Evolutionary conservation across 1,140 invertebrate species (phyloP), one percentile per base, ranked within the genome.

Genomic region (Drosophila ironensis): DNA sequence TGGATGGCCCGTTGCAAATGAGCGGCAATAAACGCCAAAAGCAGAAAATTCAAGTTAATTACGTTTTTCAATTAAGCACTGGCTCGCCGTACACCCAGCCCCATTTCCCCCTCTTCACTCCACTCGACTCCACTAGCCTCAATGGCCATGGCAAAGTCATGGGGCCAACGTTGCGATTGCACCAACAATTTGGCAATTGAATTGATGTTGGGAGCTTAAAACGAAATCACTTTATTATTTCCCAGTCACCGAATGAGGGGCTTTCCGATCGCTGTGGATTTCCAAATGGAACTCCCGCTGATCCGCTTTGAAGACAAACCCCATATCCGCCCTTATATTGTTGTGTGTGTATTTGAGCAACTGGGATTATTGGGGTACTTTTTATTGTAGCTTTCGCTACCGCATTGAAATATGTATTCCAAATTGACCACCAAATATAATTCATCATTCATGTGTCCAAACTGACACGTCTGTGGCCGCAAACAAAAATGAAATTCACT

Each of bases 41-140:
- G 78, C 78, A 84, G 78, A 86, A 86, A 84, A 84, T 84, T 77
- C 74, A 74, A 84, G 78, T 84, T 84, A 84, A 84, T 84, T 84
- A 84, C 78, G 78, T 84, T 84, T 84, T 84, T 84, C 80, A 80
- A 84, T 84, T 84, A 84, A 84, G 80, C 80, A 48, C 60, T 63
- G 60, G 80, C 75, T 60, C 54, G 51, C 52, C 59, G 30, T 16
- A 20, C 2, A 40, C 25, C 8, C 14, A 46, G 48, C 67, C 41
- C 48, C 50, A 30, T n/a, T 20, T 12, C 17, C 22, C 22, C 22
- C 46, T 24, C 40, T 17, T 4, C 16, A n/a, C 6, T n/a, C 27
- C 52, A 28, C 9, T 7, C 9, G 9, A 3, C 12, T n/a, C n/a
- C n/a, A n/a, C n/a, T n/a, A n/a, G n/a, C 40, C 41, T 48, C 27